A percentile compares a stretch with the other conserved stretches of the same genome.
Evolutionary conservation across 1,140 invertebrate species (phyloP).

Genomic region (Megalopta genalis): DNA sequence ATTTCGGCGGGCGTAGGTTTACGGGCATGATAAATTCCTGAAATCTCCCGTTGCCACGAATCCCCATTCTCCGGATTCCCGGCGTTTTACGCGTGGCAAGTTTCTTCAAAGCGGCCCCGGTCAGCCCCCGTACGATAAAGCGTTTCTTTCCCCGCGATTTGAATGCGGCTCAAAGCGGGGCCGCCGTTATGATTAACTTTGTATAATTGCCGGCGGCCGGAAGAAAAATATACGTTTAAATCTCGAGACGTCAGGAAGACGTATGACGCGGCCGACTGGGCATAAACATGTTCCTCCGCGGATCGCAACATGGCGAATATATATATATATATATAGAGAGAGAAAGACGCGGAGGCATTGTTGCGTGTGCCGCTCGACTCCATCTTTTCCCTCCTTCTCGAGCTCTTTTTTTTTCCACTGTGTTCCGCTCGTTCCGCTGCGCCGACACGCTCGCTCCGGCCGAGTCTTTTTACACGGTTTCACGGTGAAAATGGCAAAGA

Average conservation of each 20-base stretch:
- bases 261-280: background rate
- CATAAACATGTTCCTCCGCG: conserved; percentile 16
- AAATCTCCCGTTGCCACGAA: background rate
- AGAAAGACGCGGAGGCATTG: background rate
- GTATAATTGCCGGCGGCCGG: conserved; percentile 19
- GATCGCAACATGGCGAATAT: too few species aligned
- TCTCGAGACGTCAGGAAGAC: conserved; percentile 32
- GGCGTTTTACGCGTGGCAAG: background rate
- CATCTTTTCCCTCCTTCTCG: conserved; percentile 32
- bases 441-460: conserved; percentile 12
- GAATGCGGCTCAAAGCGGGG: background rate
- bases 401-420: conserved; percentile 1
- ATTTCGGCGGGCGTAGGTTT: background rate
- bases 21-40: background rate
- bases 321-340: too few species aligned
- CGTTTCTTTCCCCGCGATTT: background rate
- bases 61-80: conserved; percentile 1
- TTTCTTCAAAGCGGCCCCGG: background rate
- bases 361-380: conserved; percentile 37
- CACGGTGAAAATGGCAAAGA: conserved; percentile 50
- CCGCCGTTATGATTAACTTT: conserved; percentile 21
- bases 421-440: conserved; percentile 20
- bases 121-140: background rate
- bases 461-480: conserved; percentile 49
- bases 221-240: conserved; percentile 20